Conservation (phyloP, 2,888 invertebrate genomes). For the Ormyrus rosae region DNA sequence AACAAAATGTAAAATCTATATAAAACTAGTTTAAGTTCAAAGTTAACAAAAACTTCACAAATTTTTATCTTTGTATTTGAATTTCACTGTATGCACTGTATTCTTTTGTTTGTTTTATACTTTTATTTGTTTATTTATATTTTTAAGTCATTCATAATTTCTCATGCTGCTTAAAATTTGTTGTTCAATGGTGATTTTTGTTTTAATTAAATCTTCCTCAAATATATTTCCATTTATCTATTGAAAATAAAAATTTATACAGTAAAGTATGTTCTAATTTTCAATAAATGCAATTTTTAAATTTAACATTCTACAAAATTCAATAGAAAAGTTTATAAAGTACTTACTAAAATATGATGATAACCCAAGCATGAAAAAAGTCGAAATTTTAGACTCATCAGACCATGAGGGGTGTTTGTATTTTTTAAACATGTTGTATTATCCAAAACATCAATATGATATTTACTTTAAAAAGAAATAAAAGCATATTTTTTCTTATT, state of each 20-base stretch:
- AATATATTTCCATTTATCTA: neutral
- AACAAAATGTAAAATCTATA: too few species aligned
- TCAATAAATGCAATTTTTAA: too few species aligned
- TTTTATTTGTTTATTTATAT: neutral
- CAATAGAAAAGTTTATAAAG: too few species aligned
- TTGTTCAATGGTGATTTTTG: conserved; percentile 1
- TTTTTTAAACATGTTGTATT: conserved; percentile 72
- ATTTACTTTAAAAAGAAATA: conserved; percentile 67
- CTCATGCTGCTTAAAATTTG: conserved; percentile 7
- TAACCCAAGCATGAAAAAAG: conserved; percentile 72
- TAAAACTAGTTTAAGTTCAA: too few species aligned
- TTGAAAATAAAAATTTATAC: too few species aligned
- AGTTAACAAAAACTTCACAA: too few species aligned
- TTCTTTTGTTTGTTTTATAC: too few species aligned
- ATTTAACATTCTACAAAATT: too few species aligned
- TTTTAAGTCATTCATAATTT: neutral
- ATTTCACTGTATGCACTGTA: too few species aligned
- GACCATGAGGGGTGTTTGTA: conserved; percentile 70
- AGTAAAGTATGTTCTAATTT: too few species aligned
- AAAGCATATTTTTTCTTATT: too few species aligned
- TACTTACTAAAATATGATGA: conserved; percentile 57
- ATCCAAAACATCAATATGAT: conserved; percentile 76
- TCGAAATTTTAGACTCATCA: conserved; percentile 75
- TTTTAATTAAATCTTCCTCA: conserved; percentile 3
- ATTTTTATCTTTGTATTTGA: too few species aligned